Percentiles rank a stretch among this genome's conserved stretches.
phyloP scores from a whole-genome alignment of 53 echinoderm and acorn worm genomes.

The Antedon mediterranea region DNA sequence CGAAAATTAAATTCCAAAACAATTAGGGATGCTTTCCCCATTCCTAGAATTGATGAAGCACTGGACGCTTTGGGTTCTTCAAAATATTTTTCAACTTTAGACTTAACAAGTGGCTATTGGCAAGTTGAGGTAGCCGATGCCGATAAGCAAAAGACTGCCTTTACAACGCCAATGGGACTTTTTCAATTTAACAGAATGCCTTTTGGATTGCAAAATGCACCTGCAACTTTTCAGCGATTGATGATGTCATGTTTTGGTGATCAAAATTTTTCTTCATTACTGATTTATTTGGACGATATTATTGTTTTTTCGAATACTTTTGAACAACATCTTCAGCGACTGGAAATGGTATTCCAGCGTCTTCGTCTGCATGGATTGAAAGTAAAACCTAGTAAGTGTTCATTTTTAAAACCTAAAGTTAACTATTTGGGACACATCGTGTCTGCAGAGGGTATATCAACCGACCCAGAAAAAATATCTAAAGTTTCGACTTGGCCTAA shows the following conservation, averaged over 20 bases:
- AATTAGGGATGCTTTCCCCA: conserved; percentile 15
- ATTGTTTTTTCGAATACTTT: conserved; percentile 2
- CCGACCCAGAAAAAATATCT: conserved; percentile 1
- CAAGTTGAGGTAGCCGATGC: conserved; percentile 20
- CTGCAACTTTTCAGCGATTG: conserved; percentile 4
- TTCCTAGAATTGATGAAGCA: conserved; percentile 28
- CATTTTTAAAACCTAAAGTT: background rate
- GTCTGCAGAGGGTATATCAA: conserved; percentile 1
- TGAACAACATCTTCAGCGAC: background rate
- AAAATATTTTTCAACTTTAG: conserved; percentile 16
- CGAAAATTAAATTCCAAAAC: conserved; percentile 19
- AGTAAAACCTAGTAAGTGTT: conserved; percentile 1
- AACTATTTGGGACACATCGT: conserved; percentile 9
- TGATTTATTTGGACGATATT: conserved; percentile 11
- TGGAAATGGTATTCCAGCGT: background rate
- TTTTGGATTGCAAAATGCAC: conserved; percentile 12
- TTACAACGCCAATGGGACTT: conserved; percentile 20
- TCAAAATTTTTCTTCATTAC: background rate
- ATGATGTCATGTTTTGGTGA: conserved; percentile 6
- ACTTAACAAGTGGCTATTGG: conserved; percentile 16
- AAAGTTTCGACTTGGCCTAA: conserved; percentile 1
- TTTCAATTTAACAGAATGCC: conserved; percentile 16
- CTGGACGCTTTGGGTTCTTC: conserved; percentile 20
- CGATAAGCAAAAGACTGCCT: conserved; percentile 24
- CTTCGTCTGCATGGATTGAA: conserved; percentile 3